These are phyloP conservation scores for Lacanobia wlatinum DNA, from an alignment of 2,888 invertebrate species.

Conservation along the genomic window DNA sequence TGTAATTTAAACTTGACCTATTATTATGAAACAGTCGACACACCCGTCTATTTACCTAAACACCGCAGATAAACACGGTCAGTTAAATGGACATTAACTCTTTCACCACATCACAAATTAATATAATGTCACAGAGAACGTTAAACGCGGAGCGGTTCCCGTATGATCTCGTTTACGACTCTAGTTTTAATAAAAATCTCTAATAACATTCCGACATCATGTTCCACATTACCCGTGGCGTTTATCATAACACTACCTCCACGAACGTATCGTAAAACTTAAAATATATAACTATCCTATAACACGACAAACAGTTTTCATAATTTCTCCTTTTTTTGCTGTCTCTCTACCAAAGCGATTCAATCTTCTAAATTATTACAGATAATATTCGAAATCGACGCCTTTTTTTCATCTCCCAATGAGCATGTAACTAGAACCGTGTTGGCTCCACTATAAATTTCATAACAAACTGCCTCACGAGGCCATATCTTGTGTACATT, in stretches of 20 bases:
- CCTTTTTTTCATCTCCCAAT: slow-evolving; percentile 80
- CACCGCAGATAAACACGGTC: slow-evolving; percentile 52
- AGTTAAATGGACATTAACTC: slow-evolving; percentile 65
- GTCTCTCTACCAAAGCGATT: slow-evolving; percentile 70
- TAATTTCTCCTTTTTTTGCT: slow-evolving; percentile 73
- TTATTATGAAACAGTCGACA: background rate
- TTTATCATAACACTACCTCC: slow-evolving; percentile 80
- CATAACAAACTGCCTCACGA: slow-evolving; percentile 89
- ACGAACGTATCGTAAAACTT: slow-evolving; percentile 77
- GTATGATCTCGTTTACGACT: slow-evolving; percentile 84
- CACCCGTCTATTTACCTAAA: slow-evolving; percentile 26
- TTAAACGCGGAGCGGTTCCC: slow-evolving; percentile 73
- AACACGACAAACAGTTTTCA: slow-evolving; percentile 78
- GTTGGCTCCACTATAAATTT: slow-evolving; percentile 88
- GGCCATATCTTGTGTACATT: slow-evolving; percentile 89
- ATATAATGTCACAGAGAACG: slow-evolving; percentile 74
- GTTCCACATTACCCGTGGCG: slow-evolving; percentile 76
- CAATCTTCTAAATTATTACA: slow-evolving; percentile 85
- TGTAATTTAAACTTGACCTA: slow-evolving; percentile 2
- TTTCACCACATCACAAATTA: slow-evolving; percentile 78
- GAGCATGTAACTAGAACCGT: slow-evolving; percentile 86
- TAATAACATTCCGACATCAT: slow-evolving; percentile 85
- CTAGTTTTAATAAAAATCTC: slow-evolving; percentile 84
- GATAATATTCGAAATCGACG: slow-evolving; percentile 77
- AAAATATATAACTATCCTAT: slow-evolving; percentile 83